Conservation (phyloP, 2,797 vertebrate genomes). For the Octomys mimax region DNA sequence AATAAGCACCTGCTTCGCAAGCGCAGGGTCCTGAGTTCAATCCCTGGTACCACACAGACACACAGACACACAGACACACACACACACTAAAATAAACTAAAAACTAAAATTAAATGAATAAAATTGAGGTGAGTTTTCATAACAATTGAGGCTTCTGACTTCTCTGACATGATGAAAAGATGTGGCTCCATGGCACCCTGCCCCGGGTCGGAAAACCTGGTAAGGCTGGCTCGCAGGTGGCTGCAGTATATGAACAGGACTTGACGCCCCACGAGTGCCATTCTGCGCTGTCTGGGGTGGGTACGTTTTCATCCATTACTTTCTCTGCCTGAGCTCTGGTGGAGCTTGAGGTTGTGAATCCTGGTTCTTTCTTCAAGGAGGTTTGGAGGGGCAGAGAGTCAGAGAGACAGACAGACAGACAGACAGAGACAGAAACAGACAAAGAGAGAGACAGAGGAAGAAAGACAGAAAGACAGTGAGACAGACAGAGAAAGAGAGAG, state of each 20-base stretch:
- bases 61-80: too few species aligned
- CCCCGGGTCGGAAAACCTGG: accelerated
- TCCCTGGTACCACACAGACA: too few species aligned
- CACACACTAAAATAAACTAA: too few species aligned
- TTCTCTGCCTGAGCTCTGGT: background rate
- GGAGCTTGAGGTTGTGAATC: background rate
- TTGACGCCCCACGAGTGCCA: accelerated
- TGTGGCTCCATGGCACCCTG: accelerated
- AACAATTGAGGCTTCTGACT: background rate
- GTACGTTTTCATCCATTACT: background rate
- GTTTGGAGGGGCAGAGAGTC: background rate
- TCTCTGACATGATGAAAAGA: background rate
- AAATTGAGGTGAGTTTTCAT: background rate
- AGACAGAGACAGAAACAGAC: too few species aligned
- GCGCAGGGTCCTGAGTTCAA: too few species aligned
- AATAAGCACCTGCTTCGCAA: too few species aligned
- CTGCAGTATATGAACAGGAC: too few species aligned
- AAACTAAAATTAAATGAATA: background rate
- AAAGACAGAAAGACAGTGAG: background rate
- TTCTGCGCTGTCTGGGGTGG: accelerated
- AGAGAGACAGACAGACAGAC: too few species aligned
- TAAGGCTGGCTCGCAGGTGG: background rate
- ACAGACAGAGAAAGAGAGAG: too few species aligned
- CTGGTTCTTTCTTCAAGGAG: background rate
- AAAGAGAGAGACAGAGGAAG: too few species aligned